A percentile compares a stretch with the other conserved stretches of the same genome.
These are phyloP conservation scores for Muscina levida DNA, from an alignment of 2,888 invertebrate genomes.

Conservation along the genomic window DNA sequence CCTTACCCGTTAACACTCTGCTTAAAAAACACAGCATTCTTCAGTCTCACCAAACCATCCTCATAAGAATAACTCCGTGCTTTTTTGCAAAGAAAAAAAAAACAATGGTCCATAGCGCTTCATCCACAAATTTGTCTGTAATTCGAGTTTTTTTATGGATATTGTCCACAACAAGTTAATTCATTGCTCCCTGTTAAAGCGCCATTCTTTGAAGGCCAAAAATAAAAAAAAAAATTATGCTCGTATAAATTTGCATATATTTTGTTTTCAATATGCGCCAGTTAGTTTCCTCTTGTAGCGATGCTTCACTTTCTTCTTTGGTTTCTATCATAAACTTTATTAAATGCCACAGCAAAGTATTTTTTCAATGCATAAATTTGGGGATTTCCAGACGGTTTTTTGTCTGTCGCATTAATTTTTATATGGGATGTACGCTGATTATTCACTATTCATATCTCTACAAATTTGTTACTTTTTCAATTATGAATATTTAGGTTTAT, in stretches of 20 bases:
- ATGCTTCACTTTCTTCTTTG: constrained; percentile 38
- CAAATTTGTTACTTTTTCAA: constrained; percentile 31
- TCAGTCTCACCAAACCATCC: too few species aligned
- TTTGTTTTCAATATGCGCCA: constrained; percentile 61
- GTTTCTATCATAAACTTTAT: constrained; percentile 75
- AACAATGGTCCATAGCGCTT: too few species aligned
- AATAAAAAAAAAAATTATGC: constrained; percentile 3
- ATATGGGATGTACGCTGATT: not conserved
- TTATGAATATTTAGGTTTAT: too few species aligned
- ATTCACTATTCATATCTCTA: not conserved
- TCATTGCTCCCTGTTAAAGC: constrained; percentile 36
- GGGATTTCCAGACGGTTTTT: constrained; percentile 62
- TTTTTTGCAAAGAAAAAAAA: too few species aligned
- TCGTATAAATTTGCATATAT: constrained; percentile 63
- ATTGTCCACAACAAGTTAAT: constrained; percentile 64
- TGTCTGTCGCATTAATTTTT: constrained; percentile 20
- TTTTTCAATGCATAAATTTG: constrained; percentile 73
- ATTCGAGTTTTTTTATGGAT: constrained; percentile 53
- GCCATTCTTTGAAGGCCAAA: constrained; percentile 5
- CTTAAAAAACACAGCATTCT: too few species aligned
- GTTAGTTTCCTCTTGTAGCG: constrained; percentile 26
- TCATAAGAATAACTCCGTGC: too few species aligned
- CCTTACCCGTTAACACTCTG: too few species aligned
- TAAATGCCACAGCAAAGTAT: constrained; percentile 72
- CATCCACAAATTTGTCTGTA: constrained; percentile 63